Percentiles rank a stretch among this genome's conserved stretches.
Conservation (phyloP, 2,113 vertebrate species). For the Nycticebus coucang region DNA sequence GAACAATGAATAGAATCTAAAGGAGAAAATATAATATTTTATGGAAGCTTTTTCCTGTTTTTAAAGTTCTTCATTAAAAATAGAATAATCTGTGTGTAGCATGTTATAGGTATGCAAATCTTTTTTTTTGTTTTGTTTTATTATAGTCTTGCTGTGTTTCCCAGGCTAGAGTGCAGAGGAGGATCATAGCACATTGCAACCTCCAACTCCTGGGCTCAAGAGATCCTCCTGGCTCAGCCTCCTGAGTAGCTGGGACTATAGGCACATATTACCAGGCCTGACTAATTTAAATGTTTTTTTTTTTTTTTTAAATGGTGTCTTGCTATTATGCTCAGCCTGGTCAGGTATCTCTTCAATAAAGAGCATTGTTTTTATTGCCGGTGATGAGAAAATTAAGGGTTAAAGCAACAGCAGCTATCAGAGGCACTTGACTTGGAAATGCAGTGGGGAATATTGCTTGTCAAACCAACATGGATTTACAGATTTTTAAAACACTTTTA, state of each 20-base stretch:
- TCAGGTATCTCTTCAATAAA: conserved; percentile 29
- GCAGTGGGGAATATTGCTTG: background rate
- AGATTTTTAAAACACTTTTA: background rate
- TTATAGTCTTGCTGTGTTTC: too few species aligned
- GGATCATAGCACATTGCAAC: too few species aligned
- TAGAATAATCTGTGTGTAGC: background rate
- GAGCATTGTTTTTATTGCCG: conserved; percentile 30
- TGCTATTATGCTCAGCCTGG: too few species aligned
- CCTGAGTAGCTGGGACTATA: too few species aligned
- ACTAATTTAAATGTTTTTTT: too few species aligned
- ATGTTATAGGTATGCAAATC: background rate
- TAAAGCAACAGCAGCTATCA: background rate
- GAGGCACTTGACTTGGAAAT: background rate
- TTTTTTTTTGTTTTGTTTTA: background rate
- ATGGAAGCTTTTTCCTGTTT: conserved; percentile 1
- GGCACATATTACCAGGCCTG: too few species aligned
- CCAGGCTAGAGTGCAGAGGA: too few species aligned
- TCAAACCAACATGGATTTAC: background rate
- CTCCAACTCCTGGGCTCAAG: too few species aligned
- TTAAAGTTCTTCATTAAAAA: conserved; percentile 15
- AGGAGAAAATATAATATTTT: conserved; percentile 40
- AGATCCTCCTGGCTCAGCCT: too few species aligned
- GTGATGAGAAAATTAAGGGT: background rate
- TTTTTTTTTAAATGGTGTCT: too few species aligned
- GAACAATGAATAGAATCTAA: background rate